Evolutionary conservation across 1,140 invertebrate species (phyloP).

Genomic region (Thalassaphorura encarpata): DNA sequence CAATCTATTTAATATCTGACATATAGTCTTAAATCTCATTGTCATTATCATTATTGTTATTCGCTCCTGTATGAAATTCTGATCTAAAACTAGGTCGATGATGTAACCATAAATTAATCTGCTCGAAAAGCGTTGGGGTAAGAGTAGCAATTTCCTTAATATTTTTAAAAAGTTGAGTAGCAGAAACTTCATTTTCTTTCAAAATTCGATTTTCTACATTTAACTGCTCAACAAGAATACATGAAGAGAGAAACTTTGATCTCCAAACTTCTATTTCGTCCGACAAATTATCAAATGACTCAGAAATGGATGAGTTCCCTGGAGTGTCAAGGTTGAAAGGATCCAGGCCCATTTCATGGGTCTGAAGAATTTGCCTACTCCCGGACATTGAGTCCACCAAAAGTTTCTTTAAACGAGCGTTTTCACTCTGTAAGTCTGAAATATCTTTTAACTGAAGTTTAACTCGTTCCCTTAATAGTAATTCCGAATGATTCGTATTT

Average conservation of each 20-base stretch:
- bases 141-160: conserved; percentile 20
- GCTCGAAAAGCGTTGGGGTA: conserved; percentile 14
- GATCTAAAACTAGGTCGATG: neutral
- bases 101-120: conserved; percentile 19
- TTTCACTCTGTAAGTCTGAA: conserved; percentile 26
- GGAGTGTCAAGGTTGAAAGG: conserved; percentile 3
- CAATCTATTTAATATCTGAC: neutral
- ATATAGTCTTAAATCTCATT: neutral
- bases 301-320: conserved; percentile 3
- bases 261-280: conserved; percentile 32
- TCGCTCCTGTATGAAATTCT: neutral
- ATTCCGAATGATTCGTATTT: conserved; percentile 8
- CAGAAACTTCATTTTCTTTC: conserved; percentile 3
- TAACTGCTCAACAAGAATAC: conserved; percentile 30
- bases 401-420: conserved; percentile 24
- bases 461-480: conserved; percentile 26
- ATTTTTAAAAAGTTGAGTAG: conserved; percentile 23
- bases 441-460: conserved; percentile 29
- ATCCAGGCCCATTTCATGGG: neutral
- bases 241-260: conserved; percentile 32
- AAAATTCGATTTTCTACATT: conserved; percentile 25
- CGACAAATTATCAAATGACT: conserved; percentile 25
- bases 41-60: neutral
- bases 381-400: conserved; percentile 29
- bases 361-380: neutral